Evolutionary conservation across 1,140 invertebrate species (phyloP), one percentile per base, ranked within the genome.

Genomic region (Trichoplusia ni): DNA sequence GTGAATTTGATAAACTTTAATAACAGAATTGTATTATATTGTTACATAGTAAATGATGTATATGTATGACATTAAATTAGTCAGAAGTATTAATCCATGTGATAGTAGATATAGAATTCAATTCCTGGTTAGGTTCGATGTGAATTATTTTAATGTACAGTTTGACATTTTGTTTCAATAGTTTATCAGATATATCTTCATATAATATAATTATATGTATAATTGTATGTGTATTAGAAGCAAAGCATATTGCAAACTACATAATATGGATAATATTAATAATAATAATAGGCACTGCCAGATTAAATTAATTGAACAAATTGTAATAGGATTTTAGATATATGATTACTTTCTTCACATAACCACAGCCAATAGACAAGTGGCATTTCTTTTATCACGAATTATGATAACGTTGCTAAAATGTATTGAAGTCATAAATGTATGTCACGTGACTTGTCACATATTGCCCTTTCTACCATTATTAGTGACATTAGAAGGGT

Each of bases 61-160:
- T 67, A 75, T 77, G 64, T 67, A 75, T 77, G 64, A 79, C 65
- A 77, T 73, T 69, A 70, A 68, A 65, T 68, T 77, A 77, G 75
- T 66, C 75, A 71, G 58, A 81, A 84, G 82, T 86, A 84, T 86
- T 84, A 78, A 84, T 88, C 75, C 78, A 86, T 89, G 86, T 89
- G 86, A 89, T 89, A 89, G 84, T 89, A 89, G 85, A 54, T 72
- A 73, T 86, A 84, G 79, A 68, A 37, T 46, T 54, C 44, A 44
- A 29, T 73, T 71, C 66, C 69, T 31, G 44, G 65, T 73, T 54
- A 23, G 53, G 42, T 67, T 69, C 33, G 6, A 47, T 21, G 29
- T 25, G 11, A 23, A 23, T 61, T 14, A 56, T 44, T n/a, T n/a
- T 51, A 46, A 47, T 54, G 23, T 51, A 29, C 38, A 8, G 49